Evolutionary conservation across 2,113 vertebrate species (phyloP), one percentile per base, ranked within the genome.

Genomic region (Elephas maximus): DNA sequence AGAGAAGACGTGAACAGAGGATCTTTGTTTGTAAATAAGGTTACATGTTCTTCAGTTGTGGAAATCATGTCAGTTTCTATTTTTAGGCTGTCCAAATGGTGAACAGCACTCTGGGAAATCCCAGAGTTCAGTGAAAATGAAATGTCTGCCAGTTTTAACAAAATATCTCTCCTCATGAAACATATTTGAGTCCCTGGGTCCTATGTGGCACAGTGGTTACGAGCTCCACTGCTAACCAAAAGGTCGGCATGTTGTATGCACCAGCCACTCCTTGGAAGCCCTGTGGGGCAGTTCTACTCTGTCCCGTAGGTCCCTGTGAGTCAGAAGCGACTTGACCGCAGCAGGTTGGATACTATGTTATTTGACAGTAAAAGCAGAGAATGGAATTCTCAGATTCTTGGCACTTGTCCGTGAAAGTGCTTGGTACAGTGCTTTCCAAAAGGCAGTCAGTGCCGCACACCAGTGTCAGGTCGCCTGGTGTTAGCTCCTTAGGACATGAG

Each of bases 11-110:
- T 85, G 81, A 97, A 62, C 44, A 37, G 44, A 95, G 24, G 90
- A 44, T 89, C n/a, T 94, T 63, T 69, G 83, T 91, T 95, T 91
- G 86, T 87, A 93, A 91, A 7, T 71, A 80, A 81, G 67, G 41
- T 80, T 24, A 77, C 37, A 8, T 69, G 17, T 45, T 91, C 20
- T 91, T 97, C 24, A 20, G 37, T 73, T 74, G 15, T 51, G 17
- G 80, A 84, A 78, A 74, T 85, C 48, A 26, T 65, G 10, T 77
- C 15, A 48, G 11, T 88, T 73, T 76, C 41, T 91, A 37, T 69
- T 92, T 91, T 15, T 14, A 87, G 44, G 9, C 8, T 41, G 11
- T 69, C 10, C 44, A 76, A 26, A 67, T 93, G n/a, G 26, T 57
- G 80, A 86, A 63, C 63, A 77, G 8, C n/a, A 7, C 76, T 78